Evolutionary conservation across 2,113 vertebrate species (phyloP).

Genomic region (Eretmochelys imbricata): DNA sequence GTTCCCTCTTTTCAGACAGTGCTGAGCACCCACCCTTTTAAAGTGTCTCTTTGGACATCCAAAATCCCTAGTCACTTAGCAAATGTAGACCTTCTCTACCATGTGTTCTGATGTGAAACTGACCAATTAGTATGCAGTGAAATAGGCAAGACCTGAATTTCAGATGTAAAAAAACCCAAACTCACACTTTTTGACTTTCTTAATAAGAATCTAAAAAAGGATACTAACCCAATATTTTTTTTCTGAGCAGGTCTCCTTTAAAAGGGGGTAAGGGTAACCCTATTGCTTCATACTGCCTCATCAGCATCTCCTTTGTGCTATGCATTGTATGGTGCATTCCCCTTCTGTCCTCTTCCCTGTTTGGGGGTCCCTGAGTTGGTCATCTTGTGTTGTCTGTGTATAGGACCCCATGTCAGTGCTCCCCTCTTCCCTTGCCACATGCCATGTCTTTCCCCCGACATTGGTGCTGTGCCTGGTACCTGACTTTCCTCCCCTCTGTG

Average conservation of each 20-base stretch:
- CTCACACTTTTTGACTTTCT: rapidly evolving
- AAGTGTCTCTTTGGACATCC: background rate
- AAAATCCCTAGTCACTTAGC: background rate
- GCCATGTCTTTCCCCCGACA: background rate
- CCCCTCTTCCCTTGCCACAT: background rate
- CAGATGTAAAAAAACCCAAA: background rate
- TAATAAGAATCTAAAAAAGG: background rate
- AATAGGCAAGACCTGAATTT: background rate
- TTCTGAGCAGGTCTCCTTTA: background rate
- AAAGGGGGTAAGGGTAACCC: background rate
- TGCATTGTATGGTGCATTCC: background rate
- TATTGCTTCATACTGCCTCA: background rate
- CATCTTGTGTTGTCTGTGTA: background rate
- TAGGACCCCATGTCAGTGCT: background rate
- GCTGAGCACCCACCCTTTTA: too few relatives aligned
- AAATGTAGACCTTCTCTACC: background rate
- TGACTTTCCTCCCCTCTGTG: background rate
- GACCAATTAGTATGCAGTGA: rapidly evolving
- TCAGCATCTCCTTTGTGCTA: background rate
- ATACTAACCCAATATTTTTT: background rate
- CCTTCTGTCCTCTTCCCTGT: rapidly evolving
- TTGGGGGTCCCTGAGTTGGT: background rate
- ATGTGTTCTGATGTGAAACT: background rate
- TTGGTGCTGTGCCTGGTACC: rapidly evolving
- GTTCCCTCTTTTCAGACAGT: too few relatives aligned